phyloP scores from a whole-genome alignment of 2,888 invertebrate genomes.

The Machimus atricapillus region DNA sequence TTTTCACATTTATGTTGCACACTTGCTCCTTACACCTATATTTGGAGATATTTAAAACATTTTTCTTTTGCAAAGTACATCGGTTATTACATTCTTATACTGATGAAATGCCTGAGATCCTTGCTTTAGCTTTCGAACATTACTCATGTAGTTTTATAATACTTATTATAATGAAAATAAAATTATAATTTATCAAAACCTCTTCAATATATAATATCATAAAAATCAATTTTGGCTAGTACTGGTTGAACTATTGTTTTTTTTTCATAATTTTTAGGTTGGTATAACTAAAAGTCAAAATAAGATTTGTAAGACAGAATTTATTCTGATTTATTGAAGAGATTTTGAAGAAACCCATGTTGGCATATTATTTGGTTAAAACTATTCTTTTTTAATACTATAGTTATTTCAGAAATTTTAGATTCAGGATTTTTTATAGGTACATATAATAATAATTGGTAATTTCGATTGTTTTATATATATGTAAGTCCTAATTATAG shows the following conservation, averaged over 20 bases:
- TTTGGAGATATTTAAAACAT: neutral
- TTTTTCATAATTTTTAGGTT: too few species aligned
- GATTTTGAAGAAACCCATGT: neutral
- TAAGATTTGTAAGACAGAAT: neutral
- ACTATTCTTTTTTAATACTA: neutral
- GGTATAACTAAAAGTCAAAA: too few species aligned
- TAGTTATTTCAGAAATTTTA: too few species aligned
- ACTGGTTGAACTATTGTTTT: too few species aligned
- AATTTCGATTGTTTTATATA: too few species aligned
- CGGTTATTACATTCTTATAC: neutral
- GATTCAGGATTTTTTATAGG: too few species aligned
- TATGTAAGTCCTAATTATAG: too few species aligned
- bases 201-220: too few species aligned
- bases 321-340: neutral
- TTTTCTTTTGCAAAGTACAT: neutral
- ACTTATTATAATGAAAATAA: too few species aligned
- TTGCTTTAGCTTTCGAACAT: neutral
- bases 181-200: too few species aligned
- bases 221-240: too few species aligned
- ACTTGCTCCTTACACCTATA: neutral
- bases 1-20: constrained; percentile 7
- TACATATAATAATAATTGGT: neutral
- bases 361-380: neutral
- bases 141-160: neutral
- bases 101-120: constrained; percentile 1